These are phyloP conservation scores for Drosophila hamatofila DNA, from an alignment of 2,888 invertebrate species.

Conservation along the genomic window DNA sequence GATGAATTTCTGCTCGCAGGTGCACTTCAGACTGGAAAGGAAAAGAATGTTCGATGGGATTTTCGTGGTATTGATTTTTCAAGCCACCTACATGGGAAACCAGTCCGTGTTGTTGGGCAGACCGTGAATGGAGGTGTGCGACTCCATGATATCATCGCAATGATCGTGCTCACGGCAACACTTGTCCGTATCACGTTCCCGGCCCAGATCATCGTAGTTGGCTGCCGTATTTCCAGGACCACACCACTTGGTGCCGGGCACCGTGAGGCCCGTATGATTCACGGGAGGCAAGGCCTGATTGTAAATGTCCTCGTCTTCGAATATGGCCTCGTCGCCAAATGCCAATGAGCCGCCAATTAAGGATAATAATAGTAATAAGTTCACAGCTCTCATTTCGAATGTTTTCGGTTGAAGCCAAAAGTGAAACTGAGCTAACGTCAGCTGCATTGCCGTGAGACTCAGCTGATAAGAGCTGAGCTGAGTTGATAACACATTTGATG, in stretches of 20 bases:
- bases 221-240: conserved; percentile 93
- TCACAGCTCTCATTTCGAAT: conserved; percentile 36
- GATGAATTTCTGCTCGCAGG: conserved; percentile 84
- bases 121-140: conserved; percentile 70
- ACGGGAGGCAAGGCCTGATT: conserved; percentile 79
- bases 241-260: conserved; percentile 95
- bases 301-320: conserved; percentile 85
- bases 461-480: conserved; percentile 27
- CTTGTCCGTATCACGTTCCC: conserved; percentile 91
- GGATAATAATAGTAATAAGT: conserved; percentile 8
- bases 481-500: conserved; percentile 20
- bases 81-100: conserved; percentile 82
- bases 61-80: conserved; percentile 45
- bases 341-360: conserved; percentile 21
- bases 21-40: conserved; percentile 78
- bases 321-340: conserved; percentile 83
- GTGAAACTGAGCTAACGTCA: conserved; percentile 41
- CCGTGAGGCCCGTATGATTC: conserved; percentile 77
- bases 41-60: background rate
- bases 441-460: conserved; percentile 13
- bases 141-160: conserved; percentile 83
- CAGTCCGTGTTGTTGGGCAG: conserved; percentile 81
- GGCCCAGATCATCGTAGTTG: conserved; percentile 92
- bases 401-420: conserved; percentile 8
- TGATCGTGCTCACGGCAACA: conserved; percentile 95